These are phyloP conservation scores for Pecten maximus DNA, from an alignment of 2,888 invertebrate species.

Conservation along the genomic window DNA sequence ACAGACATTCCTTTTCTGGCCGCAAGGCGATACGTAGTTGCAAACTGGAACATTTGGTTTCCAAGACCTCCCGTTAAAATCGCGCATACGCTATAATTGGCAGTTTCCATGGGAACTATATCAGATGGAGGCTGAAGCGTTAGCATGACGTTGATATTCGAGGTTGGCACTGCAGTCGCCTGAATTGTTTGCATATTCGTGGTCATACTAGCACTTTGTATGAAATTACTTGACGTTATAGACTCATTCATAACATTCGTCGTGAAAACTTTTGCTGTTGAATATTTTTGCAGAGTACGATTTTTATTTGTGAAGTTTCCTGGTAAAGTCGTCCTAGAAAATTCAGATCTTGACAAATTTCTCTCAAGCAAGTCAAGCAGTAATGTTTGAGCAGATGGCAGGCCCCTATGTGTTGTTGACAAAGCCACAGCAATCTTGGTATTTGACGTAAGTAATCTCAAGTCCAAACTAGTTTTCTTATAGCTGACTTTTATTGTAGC, in stretches of 20 bases:
- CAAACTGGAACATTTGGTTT: conserved; percentile 65
- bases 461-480: not conserved
- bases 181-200: not conserved
- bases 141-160: not conserved
- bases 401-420: not conserved
- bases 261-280: not conserved
- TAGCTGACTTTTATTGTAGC: not conserved
- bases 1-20: conserved; percentile 53
- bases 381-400: not conserved
- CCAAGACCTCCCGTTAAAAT: conserved; percentile 60
- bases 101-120: not conserved
- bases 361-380: not conserved
- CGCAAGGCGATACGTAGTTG: conserved; percentile 63
- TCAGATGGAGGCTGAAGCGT: not conserved
- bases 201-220: not conserved
- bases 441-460: not conserved
- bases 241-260: no score
- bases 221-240: no score
- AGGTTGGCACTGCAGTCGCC: not conserved
- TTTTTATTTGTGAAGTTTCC: not conserved
- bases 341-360: not conserved
- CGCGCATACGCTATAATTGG: not conserved
- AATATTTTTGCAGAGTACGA: not conserved
- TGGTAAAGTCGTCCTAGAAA: not conserved
- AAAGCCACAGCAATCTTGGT: not conserved